Conservation (phyloP, 2,888 invertebrate genomes). For the Lepeophtheirus nordmannii region DNA sequence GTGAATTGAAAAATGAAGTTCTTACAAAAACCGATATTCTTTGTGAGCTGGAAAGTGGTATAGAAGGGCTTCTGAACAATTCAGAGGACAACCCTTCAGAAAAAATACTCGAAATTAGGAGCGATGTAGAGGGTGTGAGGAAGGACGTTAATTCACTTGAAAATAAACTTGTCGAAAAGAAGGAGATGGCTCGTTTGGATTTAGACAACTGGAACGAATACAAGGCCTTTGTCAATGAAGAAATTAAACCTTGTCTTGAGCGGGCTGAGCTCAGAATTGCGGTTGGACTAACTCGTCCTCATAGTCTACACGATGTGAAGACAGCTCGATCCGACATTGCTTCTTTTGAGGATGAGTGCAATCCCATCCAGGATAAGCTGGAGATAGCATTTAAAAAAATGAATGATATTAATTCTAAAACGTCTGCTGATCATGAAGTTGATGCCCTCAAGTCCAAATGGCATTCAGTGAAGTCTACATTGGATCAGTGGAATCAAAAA, state of each 20-base stretch:
- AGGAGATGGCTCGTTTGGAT: slow-evolving; percentile 51
- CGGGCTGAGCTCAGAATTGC: slow-evolving; percentile 66
- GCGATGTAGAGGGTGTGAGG: slow-evolving; percentile 56
- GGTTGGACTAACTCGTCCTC: slow-evolving; percentile 54
- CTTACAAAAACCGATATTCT: slow-evolving; percentile 56
- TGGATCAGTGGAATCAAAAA: slow-evolving; percentile 59
- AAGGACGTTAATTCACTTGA: slow-evolving; percentile 59
- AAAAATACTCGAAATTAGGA: slow-evolving; percentile 40
- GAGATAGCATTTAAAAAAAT: slow-evolving; percentile 56
- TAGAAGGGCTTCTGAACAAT: slow-evolving; percentile 36
- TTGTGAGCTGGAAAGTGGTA: slow-evolving; percentile 47
- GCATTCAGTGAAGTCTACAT: slow-evolving; percentile 49
- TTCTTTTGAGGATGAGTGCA: slow-evolving; percentile 59
- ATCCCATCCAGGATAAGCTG: slow-evolving; percentile 54
- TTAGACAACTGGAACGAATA: slow-evolving; percentile 69
- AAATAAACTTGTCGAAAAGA: slow-evolving; percentile 55
- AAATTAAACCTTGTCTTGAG: slow-evolving; percentile 68
- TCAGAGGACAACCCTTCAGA: slow-evolving; percentile 51
- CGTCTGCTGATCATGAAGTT: slow-evolving; percentile 63
- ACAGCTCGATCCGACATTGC: slow-evolving; percentile 39
- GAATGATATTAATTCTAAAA: slow-evolving; percentile 56
- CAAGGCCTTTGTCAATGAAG: slow-evolving; percentile 45
- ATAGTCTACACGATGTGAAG: slow-evolving; percentile 56
- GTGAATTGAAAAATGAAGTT: slow-evolving; percentile 57
- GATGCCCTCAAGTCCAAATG: slow-evolving; percentile 67